Evolutionary conservation across 1,140 invertebrate genomes (phyloP), one percentile per base, ranked within the genome.

Genomic region (Drosophila pseudoobscura): DNA sequence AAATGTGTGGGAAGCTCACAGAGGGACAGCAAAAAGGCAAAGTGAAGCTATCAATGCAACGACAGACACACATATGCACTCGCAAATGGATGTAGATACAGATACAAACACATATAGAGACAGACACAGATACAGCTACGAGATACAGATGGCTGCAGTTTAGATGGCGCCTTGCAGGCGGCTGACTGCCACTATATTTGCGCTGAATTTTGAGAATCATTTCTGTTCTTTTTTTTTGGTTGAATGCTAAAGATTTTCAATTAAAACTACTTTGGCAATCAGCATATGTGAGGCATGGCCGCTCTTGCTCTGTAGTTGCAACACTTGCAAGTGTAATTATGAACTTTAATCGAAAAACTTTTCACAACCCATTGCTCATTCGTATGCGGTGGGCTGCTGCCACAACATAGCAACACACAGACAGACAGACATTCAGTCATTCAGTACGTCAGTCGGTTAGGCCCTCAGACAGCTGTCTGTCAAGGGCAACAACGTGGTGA

Each of bases 341-440:
- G 82, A 87, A 87, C 83, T 87, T 87, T 69, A 87, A 87, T 87
- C 82, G 82, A 87, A 87, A 87, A 87, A 87, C 54, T 88, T 87
- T 87, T 70, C 65, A 75, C 78, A 87, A 69, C 70, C 75, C 82
- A 87, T 87, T 87, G 83, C 83, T 75, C 78, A 82, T 78, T 69
- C 74, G 60, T 60, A 66, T 59, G 64, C 61, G 44, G 1, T 35
- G 7, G 7, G 24, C 2, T 20, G 29, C 29, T 29, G 39, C 54
- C 20, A 43, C 24, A 29, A 4, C 61, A 44, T 44, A 61, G 31
- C 52, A 31, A 57, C 35, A 45, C 43, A 46, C 45, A 57, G 46
- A 39, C 61, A 57, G 46, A 39, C 61, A 54, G 15, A 24, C 9
- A 35, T 39, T 39, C 35, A 39, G 35, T 39, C 4, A 17, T 17